A percentile compares a stretch with the other conserved stretches of the same genome.
Evolutionary conservation across 1,140 invertebrate genomes (phyloP).

Genomic region (Aphidius gifuensis): DNA sequence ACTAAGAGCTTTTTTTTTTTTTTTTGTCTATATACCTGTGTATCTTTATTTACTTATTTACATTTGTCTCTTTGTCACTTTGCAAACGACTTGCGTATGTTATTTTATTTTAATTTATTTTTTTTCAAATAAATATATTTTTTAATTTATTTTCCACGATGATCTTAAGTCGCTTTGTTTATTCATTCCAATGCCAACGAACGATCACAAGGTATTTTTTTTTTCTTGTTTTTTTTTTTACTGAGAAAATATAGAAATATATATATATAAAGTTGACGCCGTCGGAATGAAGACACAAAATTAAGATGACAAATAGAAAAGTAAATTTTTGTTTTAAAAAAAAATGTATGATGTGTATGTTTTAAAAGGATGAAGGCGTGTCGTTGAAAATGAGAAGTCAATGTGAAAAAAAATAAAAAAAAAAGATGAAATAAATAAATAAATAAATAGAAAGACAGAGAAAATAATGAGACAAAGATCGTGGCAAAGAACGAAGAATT

Average conservation of each 20-base stretch:
- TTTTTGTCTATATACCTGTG: not conserved
- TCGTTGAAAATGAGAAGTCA: not conserved
- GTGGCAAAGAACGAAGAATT: not conserved
- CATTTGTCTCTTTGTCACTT: not conserved
- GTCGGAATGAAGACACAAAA: too few relatives aligned
- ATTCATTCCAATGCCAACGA: slow-evolving; percentile 22
- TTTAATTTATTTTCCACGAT: not conserved
- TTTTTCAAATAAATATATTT: not conserved
- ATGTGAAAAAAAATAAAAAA: not conserved
- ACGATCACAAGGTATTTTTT: slow-evolving; percentile 3
- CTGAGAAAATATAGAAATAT: too few relatives aligned
- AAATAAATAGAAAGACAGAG: slow-evolving; percentile 1
- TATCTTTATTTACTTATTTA: slow-evolving; percentile 3
- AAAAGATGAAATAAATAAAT: not conserved
- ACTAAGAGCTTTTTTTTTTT: not conserved
- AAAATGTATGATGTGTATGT: too few relatives aligned
- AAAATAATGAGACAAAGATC: not conserved
- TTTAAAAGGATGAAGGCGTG: not conserved
- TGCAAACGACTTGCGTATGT: not conserved
- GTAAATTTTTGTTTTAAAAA: too few relatives aligned
- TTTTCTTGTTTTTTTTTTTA: not conserved
- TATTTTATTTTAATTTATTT: not conserved
- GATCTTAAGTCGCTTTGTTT: slow-evolving; percentile 18
- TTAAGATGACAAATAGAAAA: too few relatives aligned
- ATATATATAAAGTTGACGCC: too few relatives aligned